Percentiles rank a stretch among this genome's conserved stretches.
Evolutionary conservation across 1,140 invertebrate genomes (phyloP).

Genomic region (Ectropis grisescens): DNA sequence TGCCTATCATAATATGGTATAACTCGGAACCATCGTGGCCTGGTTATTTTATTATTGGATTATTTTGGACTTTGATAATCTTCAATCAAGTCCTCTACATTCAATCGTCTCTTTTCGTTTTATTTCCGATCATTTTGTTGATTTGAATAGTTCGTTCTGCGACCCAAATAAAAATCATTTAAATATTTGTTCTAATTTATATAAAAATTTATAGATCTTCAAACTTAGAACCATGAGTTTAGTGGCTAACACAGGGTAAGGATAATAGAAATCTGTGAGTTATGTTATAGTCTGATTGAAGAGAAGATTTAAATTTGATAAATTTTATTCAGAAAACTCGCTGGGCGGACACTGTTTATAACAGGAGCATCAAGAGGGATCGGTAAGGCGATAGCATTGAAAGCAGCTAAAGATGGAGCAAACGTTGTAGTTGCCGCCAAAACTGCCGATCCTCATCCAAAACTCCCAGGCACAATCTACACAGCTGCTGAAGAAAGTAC

Average conservation of each 20-base stretch:
- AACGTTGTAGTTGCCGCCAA: constrained; percentile 97
- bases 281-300: too few species aligned
- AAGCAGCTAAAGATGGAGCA: constrained; percentile 93
- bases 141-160: too few species aligned
- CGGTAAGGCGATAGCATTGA: constrained; percentile 96
- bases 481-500: constrained; percentile 95
- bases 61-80: too few species aligned
- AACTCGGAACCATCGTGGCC: too few species aligned
- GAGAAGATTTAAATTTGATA: constrained; percentile 7
- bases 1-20: too few species aligned
- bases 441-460: constrained; percentile 96
- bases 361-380: constrained; percentile 98
- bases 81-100: too few species aligned
- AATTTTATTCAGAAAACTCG: constrained; percentile 78
- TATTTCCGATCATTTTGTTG: too few species aligned
- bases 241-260: constrained; percentile 62
- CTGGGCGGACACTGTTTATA: constrained; percentile 93
- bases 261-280: constrained; percentile 3
- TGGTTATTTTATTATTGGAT: too few species aligned
- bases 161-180: too few species aligned
- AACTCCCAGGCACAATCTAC: constrained; percentile 98
- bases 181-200: too few species aligned
- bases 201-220: too few species aligned
- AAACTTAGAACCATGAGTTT: constrained; percentile 56
- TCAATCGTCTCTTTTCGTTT: too few species aligned